Evolutionary conservation across 2,888 invertebrate species (phyloP).

Genomic region (Periphyllus acericola): DNA sequence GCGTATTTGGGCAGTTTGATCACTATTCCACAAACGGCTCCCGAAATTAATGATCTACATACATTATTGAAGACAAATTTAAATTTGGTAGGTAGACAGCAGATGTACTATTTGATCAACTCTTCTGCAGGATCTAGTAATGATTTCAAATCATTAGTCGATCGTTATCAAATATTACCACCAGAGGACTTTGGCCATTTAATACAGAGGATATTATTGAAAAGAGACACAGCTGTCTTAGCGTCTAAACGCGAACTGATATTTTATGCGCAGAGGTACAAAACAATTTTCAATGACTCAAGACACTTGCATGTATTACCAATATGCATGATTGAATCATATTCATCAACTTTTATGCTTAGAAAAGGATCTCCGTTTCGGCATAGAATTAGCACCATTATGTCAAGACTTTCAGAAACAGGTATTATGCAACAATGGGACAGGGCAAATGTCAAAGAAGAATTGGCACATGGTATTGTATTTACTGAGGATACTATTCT

Average conservation of each 20-base stretch:
- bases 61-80: conserved; percentile 64
- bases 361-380: conserved; percentile 63
- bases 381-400: conserved; percentile 62
- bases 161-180: conserved; percentile 63
- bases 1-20: conserved; percentile 64
- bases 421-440: conserved; percentile 63
- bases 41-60: conserved; percentile 64
- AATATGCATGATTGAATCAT: conserved; percentile 62
- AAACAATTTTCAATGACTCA: conserved; percentile 50
- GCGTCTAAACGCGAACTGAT: conserved; percentile 63
- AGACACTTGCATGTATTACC: conserved; percentile 62
- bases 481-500: conserved; percentile 61
- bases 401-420: conserved; percentile 63
- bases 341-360: conserved; percentile 63
- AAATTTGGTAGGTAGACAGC: conserved; percentile 63
- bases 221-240: conserved; percentile 62
- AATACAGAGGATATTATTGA: conserved; percentile 59
- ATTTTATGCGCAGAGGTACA: conserved; percentile 61
- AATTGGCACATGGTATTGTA: conserved; percentile 44
- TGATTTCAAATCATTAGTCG: conserved; percentile 60
- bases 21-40: conserved; percentile 64
- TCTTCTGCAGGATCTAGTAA: conserved; percentile 61
- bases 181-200: conserved; percentile 59
- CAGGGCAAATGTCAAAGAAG: conserved; percentile 55
- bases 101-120: conserved; percentile 63